Percentiles rank a stretch among this genome's conserved stretches.
These are phyloP conservation scores for Megalonaias nervosa DNA, from an alignment of 1,140 invertebrate species.

Conservation along the genomic window DNA sequence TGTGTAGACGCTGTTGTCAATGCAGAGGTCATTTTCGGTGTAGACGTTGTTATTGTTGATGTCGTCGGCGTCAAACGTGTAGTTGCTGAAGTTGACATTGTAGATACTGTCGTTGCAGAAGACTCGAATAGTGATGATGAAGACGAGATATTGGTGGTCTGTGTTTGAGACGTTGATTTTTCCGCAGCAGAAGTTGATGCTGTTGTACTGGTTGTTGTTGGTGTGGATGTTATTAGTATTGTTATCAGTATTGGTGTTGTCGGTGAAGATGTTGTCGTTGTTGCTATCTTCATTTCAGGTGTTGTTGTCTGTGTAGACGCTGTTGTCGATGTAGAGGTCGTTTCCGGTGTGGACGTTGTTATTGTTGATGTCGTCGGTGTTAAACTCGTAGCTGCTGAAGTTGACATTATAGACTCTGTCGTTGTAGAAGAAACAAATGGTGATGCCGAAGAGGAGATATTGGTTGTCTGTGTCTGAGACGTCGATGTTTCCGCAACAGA, in stretches of 20 bases:
- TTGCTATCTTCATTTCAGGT: neutral
- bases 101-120: neutral
- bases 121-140: neutral
- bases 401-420: neutral
- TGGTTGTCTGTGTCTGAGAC: neutral
- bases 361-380: neutral
- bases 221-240: neutral
- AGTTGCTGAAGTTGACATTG: neutral
- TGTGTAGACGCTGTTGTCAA: neutral
- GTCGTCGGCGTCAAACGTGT: neutral
- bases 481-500: neutral
- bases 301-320: neutral
- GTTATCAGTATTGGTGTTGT: neutral
- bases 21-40: neutral
- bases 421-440: neutral
- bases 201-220: conserved; percentile 1
- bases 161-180: neutral
- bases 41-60: conserved; percentile 1
- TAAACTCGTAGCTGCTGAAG: neutral
- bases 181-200: neutral
- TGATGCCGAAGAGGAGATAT: neutral
- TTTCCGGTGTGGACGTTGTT: neutral
- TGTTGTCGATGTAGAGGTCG: neutral
- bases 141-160: neutral
- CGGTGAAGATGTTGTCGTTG: neutral